Evolutionary conservation across 2,888 invertebrate species (phyloP), one percentile per base, ranked within the genome.

Genomic region (Eustalomyia histrio): DNA sequence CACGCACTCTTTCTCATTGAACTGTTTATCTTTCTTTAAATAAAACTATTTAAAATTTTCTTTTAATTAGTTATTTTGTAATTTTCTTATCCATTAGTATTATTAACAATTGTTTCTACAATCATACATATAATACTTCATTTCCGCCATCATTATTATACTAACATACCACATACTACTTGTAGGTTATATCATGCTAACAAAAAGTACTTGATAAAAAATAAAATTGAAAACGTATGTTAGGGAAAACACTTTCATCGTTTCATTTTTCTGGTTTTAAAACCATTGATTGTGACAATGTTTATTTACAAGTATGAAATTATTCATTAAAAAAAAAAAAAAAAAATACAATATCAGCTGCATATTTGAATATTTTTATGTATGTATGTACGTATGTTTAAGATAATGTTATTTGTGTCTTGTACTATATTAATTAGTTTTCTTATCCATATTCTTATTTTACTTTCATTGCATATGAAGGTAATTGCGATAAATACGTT

Each of bases 141-240:
- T 86, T 88, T 88, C 88, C 88, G 88, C 88, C 87, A 85, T 87
- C 86, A 88, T 86, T 73, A 76, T 64, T n/a, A n/a, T n/a, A n/a
- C n/a, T 52, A 33, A 17, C 29, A 58, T 24, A 43, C 33, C 5
- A 64, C 33, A 50, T 52, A 68, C 68, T 52, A 68, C 68, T 75
- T 76, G 33, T 63, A 24, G 35, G 7, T 39, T 39, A 39, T 39
- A 39, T 68, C 43, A 14, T 17, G 50, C 14, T 67, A 18, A 63
- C 55, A 35, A 55, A n/a, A 73, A 68, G 24, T 74, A 60, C 60
- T 69, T 69, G 69, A 69, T 76, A 73, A 7, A 58, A 14, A 65
- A 3, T 29, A 29, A 7, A 60, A 5, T 4, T 18, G 63, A 17
- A 29, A 29, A 24, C 24, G 60, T 84, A 86, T 84, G 80, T 74